Evolutionary conservation across 1,140 invertebrate species (phyloP).

Genomic region (Drosophila kurseongensis): DNA sequence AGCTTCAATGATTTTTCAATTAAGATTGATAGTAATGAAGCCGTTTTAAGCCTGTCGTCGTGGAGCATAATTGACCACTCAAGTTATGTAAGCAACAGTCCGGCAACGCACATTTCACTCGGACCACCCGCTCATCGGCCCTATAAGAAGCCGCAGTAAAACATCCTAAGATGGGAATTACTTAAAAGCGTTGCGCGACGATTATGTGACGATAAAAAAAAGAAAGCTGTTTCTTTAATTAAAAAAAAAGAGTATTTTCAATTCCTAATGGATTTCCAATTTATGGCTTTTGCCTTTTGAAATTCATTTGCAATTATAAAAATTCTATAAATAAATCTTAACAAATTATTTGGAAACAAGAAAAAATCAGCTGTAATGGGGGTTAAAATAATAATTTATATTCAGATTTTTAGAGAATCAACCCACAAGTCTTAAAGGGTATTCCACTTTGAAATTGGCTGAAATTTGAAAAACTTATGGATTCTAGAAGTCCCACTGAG

Average conservation of each 20-base stretch:
- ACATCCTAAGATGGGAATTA: constrained; percentile 10
- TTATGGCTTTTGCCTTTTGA: neutral
- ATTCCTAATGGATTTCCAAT: constrained; percentile 3
- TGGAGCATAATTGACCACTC: constrained; percentile 58
- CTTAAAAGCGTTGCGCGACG: too few species aligned
- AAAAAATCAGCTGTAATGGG: too few species aligned
- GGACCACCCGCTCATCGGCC: neutral
- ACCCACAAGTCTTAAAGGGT: too few species aligned
- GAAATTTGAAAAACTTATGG: too few species aligned
- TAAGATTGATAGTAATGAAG: constrained; percentile 81
- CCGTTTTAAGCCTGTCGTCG: constrained; percentile 45
- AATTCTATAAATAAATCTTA: neutral
- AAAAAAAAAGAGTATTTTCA: too few species aligned
- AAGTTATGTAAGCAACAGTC: constrained; percentile 41
- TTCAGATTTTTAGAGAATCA: too few species aligned
- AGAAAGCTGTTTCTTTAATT: too few species aligned
- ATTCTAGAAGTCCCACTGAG: too few species aligned
- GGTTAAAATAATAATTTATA: too few species aligned
- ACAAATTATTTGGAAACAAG: neutral
- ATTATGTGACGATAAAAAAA: constrained; percentile 3
- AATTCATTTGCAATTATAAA: neutral
- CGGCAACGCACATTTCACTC: constrained; percentile 8
- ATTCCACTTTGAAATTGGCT: too few species aligned
- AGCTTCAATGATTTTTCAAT: constrained; percentile 74
- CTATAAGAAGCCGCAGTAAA: constrained; percentile 38